Base-by-base conservation (phyloP, 2,113 vertebrate species). In the Sitta europaea region DNA sequence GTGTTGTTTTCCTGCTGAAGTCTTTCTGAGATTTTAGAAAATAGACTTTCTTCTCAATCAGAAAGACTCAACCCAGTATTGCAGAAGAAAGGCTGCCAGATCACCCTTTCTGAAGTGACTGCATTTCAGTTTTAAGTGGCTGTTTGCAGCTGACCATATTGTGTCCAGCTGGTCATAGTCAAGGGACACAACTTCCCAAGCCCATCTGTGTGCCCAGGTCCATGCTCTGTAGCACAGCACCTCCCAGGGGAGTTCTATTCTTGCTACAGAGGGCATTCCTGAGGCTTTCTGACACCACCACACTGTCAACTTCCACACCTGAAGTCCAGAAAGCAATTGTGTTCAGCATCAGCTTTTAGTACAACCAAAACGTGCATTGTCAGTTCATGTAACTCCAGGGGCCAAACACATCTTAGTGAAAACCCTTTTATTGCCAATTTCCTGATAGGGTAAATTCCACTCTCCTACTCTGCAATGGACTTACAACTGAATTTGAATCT, bases 151-250 rank as follows among this genome's bases (percentile, higher is more conserved):
- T 93, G 96, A 91, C 92, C 28, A 5, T 82, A 59, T 86, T 92
- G 95, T 96, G 81, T 75, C 89, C 15, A 19, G 61, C 67, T 94
- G 91, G 93, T 80, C 93, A 62, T 5, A 97, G 90, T 15, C 86
- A 80, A 92, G 76, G 86, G 95, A 95, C 62, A 48, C 92, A 94
- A 91, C 58, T 94, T 68, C 68, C 88, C 81, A 92, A 97, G 84
- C 54, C 81, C 58, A 5, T 14, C 85, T 62, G 31, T 9, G 13
- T 80, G 94, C 59, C 59, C 87, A 88, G 79, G 29, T 38, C 90
- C 58, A 51, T 28, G 58, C 42, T 68, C 35, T 17, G 3, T 15
- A 24, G 28, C 57, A 45, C 77, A 87, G 73, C 72, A 50, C 8
- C 76, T 74, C 86, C 70, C 72, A n/a, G 62, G 8, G 51, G 57